Base-by-base conservation (phyloP, 2,113 vertebrate genomes). In the human (Homo sapiens) region DNA sequence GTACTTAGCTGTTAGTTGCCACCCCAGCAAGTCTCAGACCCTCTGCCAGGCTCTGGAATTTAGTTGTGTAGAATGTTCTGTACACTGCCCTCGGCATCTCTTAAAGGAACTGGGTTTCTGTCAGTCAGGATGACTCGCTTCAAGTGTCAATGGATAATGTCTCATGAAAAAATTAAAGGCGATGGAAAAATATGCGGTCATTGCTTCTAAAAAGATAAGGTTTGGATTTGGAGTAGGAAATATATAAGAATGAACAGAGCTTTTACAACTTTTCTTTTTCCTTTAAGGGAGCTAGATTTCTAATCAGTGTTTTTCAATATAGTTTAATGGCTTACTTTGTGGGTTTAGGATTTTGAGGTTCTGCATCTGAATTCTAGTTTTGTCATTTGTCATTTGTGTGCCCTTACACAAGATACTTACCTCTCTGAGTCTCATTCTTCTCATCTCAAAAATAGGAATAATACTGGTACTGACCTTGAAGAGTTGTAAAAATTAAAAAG, bases 1-100 rank as follows among this genome's bases (percentile, higher is more conserved):
- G 97, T 96, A 97, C 95, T 97, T 98, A 97, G 94, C 98, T 98
- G 97, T 93, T 98, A 98, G 98, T 98, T 98, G 97, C 97, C 89
- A 82, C 96, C 91, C 55, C 86, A 90, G 97, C 98, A 97, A 97
- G 97, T 98, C 98, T 96, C 95, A 98, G 93, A 96, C 98, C 98
- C 98, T 98, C 98, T 98, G 97, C 96, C 72, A 94, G 84, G 76
- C 96, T 96, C 95, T 97, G 97, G 93, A 95, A 97, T 97, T 97
- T 97, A 92, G 55, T 79, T 75, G 9, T 92, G 61, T 90, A 10
- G 83, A 90, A 83, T 94, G 72, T 89, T 94, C 98, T 97, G 66
- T 72, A 95, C 13, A 18, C n/a, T n/a, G 66, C 95, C 55, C 59
- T 96, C 89, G 0, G 85, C 55, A 93, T 93, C 90, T 90, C 88